These are phyloP conservation scores for Tapirus terrestris DNA, from an alignment of 2,113 vertebrate genomes.

Conservation along the genomic window DNA sequence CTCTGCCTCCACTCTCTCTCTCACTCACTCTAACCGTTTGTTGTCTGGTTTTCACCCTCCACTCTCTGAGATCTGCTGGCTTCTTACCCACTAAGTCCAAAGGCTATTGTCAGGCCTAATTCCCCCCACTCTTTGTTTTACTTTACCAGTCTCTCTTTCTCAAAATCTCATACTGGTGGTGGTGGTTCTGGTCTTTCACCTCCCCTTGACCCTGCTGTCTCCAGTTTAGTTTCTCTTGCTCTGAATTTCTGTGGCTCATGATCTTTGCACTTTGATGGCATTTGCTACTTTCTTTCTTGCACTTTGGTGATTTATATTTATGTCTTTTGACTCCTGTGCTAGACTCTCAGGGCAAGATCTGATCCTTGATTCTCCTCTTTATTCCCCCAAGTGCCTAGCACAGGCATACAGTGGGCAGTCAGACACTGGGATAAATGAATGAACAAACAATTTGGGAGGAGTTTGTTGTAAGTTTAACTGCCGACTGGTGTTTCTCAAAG, in stretches of 20 bases:
- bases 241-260: neutral
- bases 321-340: neutral
- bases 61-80: neutral
- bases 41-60: neutral
- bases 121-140: neutral
- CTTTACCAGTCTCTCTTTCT: neutral
- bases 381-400: neutral
- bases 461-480: neutral
- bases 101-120: neutral
- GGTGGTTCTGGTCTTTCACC: neutral
- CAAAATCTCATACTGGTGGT: neutral
- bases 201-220: neutral
- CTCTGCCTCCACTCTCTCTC: neutral
- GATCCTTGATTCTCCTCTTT: neutral
- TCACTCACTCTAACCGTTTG: neutral
- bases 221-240: neutral
- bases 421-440: neutral
- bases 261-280: neutral
- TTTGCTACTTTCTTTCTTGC: neutral
- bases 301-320: slow-evolving; percentile 7
- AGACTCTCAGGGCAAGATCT: neutral
- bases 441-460: neutral
- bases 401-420: neutral
- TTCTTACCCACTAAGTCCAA: neutral
- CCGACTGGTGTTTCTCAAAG: neutral